These are phyloP conservation scores for Hoplias malabaricus DNA, from an alignment of 2,113 vertebrate genomes.

Conservation along the genomic window DNA sequence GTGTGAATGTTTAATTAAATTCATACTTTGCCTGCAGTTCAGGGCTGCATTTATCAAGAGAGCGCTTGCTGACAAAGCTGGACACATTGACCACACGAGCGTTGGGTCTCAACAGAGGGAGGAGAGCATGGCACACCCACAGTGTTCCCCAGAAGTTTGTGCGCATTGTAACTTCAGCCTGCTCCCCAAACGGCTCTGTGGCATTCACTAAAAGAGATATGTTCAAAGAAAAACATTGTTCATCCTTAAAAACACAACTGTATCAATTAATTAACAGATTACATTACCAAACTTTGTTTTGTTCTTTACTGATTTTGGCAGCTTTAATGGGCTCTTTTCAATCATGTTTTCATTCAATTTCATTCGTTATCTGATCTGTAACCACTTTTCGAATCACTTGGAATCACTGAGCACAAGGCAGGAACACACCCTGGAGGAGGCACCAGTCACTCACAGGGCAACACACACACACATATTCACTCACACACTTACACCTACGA, in stretches of 20 bases:
- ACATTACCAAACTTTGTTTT: no score
- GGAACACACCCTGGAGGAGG: no score
- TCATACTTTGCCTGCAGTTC: slow-evolving; percentile 56
- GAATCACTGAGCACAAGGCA: no score
- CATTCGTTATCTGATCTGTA: no score
- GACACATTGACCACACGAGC: slow-evolving; percentile 61
- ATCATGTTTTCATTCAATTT: no score
- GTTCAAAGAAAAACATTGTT: neutral
- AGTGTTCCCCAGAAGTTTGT: slow-evolving; percentile 64
- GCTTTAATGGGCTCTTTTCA: no score
- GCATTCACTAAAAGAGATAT: slow-evolving; percentile 40
- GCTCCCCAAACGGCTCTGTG: slow-evolving; percentile 59
- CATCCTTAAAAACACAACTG: neutral
- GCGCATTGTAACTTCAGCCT: slow-evolving; percentile 63
- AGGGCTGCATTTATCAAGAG: slow-evolving; percentile 52
- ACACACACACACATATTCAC: no score
- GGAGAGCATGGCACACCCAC: slow-evolving; percentile 51
- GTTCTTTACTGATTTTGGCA: no score
- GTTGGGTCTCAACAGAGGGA: slow-evolving; percentile 51
- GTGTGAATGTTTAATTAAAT: neutral
- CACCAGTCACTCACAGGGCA: no score
- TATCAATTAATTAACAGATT: neutral
- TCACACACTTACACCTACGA: no score
- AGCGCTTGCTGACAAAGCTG: slow-evolving; percentile 57
- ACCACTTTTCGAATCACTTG: no score